Base-by-base conservation (phyloP, 2,888 invertebrate genomes). In the Thymelicus sylvestris region DNA sequence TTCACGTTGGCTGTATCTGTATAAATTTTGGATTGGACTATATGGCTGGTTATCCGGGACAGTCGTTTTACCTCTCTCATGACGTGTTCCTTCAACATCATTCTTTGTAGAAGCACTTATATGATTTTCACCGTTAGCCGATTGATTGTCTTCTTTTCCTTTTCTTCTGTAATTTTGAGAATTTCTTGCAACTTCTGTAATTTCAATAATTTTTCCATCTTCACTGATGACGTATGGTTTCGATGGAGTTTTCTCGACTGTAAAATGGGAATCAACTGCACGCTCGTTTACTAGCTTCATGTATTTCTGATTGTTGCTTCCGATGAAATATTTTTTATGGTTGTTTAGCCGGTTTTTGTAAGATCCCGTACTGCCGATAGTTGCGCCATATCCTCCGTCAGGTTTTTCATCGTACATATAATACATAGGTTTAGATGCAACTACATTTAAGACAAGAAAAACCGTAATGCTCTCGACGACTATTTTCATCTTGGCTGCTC, bases 211-310 rank as follows among this genome's bases (percentile, higher is more conserved):
- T 2, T 66, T 63, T 59, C 48, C 31, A 41, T 66, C 47, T 0
- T 60, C 62, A 10, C 6, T n/a, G 31, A 7, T 38, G n/a, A 59
- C 48, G 60, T 72, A 72, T 10, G 67, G 55, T 15, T 71, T 73
- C 0, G 72, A 66, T 0, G 76, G 67, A 13, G 74, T 74, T 75
- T 85, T 87, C 67, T 76, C 75, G 0, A 85, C 74, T 75, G 79
- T 83, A 66, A 87, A 88, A 66, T 87, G 85, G 0, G 85, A 80
- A 67, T 87, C 84, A 1, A 86, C 77, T 0, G 81, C 77, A 38
- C 80, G 81, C 39, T 86, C 84, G 38, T 82, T 82, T 6, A 75
- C 78, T 2, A 77, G 71, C 67, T 80, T 81, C 38, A 77, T 77
- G 67, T 76, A 80, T 31, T 77, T 78, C 19, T 73, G 74, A 41